Conservation (phyloP, 2,888 invertebrate species). For the Nasonovia ribisnigri region DNA sequence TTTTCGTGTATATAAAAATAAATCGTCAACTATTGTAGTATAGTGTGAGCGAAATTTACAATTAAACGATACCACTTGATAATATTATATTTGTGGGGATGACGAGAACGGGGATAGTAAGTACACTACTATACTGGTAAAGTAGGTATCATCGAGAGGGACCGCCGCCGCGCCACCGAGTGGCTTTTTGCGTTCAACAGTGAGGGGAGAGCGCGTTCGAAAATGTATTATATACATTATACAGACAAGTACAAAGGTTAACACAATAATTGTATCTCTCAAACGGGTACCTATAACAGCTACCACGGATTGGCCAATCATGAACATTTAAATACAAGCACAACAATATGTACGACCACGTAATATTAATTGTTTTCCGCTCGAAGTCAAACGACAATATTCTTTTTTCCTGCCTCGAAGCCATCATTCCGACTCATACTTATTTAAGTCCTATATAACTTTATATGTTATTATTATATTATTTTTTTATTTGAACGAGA, state of each 20-base stretch:
- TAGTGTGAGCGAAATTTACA: not conserved
- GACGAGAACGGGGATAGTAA: not conserved
- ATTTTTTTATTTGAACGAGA: not conserved
- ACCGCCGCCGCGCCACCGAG: not conserved
- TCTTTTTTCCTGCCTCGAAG: not conserved
- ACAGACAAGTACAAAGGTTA: not conserved
- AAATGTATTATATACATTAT: not conserved
- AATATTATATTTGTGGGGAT: not conserved
- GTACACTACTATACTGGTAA: slow-evolving; percentile 10
- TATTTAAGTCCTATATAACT: not conserved
- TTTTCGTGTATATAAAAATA: not conserved
- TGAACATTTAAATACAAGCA: not conserved
- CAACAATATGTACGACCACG: not conserved
- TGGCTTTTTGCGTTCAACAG: slow-evolving; percentile 33
- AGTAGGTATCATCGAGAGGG: slow-evolving; percentile 1
- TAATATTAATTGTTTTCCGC: not conserved
- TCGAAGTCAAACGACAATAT: not conserved
- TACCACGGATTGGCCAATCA: not conserved
- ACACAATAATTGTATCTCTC: slow-evolving; percentile 6
- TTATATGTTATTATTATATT: not conserved
- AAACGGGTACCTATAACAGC: not conserved
- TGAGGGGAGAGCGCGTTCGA: not conserved
- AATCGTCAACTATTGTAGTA: not conserved
- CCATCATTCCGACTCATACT: not conserved
- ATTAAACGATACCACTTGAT: not conserved